Conservation (phyloP, 1,140 invertebrate species). For the Heliothis virescens region DNA sequence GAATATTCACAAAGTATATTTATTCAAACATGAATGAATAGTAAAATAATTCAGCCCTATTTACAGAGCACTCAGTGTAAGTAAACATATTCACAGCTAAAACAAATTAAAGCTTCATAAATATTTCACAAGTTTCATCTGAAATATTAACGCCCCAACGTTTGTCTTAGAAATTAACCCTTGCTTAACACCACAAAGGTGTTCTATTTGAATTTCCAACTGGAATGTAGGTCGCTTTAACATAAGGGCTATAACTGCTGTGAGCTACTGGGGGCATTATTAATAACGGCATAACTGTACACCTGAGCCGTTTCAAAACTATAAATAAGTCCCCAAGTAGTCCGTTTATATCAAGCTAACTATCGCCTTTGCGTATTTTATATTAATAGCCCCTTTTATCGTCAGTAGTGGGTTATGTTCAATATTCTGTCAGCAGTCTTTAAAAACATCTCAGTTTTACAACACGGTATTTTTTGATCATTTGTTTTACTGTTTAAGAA, state of each 20-base stretch:
- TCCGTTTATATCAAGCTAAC: constrained; percentile 10
- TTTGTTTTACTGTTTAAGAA: no score
- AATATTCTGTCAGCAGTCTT: no score
- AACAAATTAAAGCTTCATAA: constrained; percentile 20
- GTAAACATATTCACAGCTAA: constrained; percentile 7
- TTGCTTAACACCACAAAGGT: constrained; percentile 18
- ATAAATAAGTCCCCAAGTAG: constrained; percentile 21
- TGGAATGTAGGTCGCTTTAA: constrained; percentile 32
- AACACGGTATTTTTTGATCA: no score
- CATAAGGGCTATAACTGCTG: neutral
- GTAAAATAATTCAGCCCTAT: neutral
- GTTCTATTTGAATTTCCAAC: constrained; percentile 36
- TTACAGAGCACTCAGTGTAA: neutral
- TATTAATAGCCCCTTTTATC: neutral
- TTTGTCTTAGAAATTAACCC: constrained; percentile 38
- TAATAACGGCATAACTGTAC: constrained; percentile 14
- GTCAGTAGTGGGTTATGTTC: neutral
- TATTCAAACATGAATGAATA: neutral
- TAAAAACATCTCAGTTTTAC: no score
- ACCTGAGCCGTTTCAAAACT: constrained; percentile 30
- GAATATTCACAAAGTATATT: neutral
- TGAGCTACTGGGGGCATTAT: constrained; percentile 16
- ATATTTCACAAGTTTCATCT: constrained; percentile 22
- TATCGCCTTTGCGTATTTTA: neutral
- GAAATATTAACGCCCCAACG: constrained; percentile 31